Evolutionary conservation across 2,888 invertebrate genomes (phyloP).

Genomic region (Spodoptera picta): DNA sequence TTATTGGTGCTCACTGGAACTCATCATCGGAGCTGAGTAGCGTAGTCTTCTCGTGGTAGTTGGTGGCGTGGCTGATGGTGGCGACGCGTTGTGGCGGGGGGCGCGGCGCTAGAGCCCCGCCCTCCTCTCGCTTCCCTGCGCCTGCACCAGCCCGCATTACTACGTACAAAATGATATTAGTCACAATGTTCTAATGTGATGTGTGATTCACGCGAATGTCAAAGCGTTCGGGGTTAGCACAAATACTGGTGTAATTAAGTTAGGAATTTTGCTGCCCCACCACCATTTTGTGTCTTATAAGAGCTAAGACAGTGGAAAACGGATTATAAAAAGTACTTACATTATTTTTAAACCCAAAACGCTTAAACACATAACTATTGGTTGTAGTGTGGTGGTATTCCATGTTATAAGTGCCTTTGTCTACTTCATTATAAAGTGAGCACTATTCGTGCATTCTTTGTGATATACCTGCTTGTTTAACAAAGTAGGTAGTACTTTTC

Average conservation of each 20-base stretch:
- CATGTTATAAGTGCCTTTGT: too few relatives aligned
- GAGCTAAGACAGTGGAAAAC: too few relatives aligned
- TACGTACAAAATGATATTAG: slow-evolving; percentile 47
- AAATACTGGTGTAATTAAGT: not conserved
- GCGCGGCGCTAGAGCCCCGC: slow-evolving; percentile 87
- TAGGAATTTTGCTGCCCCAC: not conserved
- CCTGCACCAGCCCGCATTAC: slow-evolving; percentile 80
- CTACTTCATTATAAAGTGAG: slow-evolving; percentile 9
- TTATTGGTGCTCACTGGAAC: slow-evolving; percentile 90
- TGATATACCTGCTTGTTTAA: too few relatives aligned
- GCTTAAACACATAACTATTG: slow-evolving; percentile 8
- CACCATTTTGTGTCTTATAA: not conserved
- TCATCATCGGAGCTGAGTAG: slow-evolving; percentile 98
- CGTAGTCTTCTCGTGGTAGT: slow-evolving; percentile 98
- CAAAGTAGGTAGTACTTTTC: too few relatives aligned
- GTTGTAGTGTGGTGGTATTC: too few relatives aligned
- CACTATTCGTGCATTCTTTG: not conserved
- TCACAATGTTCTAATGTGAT: slow-evolving; percentile 13
- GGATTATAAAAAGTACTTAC: not conserved
- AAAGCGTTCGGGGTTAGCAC: slow-evolving; percentile 14
- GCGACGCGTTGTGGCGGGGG: slow-evolving; percentile 92
- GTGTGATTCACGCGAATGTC: slow-evolving; percentile 6
- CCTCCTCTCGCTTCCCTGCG: slow-evolving; percentile 80
- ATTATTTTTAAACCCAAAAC: not conserved
- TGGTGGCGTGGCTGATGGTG: slow-evolving; percentile 92